Evolutionary conservation across 2,113 vertebrate species (phyloP).

Genomic region (Saguinus midas): DNA sequence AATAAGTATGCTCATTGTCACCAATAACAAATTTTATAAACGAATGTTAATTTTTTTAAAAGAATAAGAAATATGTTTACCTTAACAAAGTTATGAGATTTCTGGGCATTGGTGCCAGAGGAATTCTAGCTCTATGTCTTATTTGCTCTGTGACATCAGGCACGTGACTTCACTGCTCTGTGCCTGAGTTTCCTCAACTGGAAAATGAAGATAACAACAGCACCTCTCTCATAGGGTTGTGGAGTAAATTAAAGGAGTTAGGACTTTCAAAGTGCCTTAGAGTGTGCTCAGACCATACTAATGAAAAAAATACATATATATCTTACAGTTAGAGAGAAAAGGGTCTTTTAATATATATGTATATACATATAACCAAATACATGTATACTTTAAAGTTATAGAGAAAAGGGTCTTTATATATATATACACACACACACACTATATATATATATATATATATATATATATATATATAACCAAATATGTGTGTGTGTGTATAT

Average conservation of each 20-base stretch:
- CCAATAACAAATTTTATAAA: background rate
- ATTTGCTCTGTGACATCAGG: background rate
- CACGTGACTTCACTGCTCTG: background rate
- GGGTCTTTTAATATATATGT: too few species aligned
- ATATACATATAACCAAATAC: too few species aligned
- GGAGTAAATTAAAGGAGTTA: background rate
- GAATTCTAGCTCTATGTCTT: background rate
- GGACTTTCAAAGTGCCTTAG: background rate
- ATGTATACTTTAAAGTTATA: too few species aligned
- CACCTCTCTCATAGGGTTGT: background rate
- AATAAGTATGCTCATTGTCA: background rate
- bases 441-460: too few species aligned
- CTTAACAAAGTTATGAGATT: background rate
- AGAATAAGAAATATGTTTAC: background rate
- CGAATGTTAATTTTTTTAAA: background rate
- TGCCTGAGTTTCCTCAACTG: background rate
- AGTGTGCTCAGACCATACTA: background rate
- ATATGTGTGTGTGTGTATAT: too few species aligned
- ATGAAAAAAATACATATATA: background rate
- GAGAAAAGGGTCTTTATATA: too few species aligned
- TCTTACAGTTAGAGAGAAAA: too few species aligned
- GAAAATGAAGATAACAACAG: background rate
- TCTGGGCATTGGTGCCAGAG: background rate
- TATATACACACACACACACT: too few species aligned
- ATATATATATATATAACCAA: too few species aligned